Evolutionary conservation across 2,797 vertebrate genomes (phyloP), one percentile per base, ranked within the genome.

Genomic region (Triplophysa bombifrons): DNA sequence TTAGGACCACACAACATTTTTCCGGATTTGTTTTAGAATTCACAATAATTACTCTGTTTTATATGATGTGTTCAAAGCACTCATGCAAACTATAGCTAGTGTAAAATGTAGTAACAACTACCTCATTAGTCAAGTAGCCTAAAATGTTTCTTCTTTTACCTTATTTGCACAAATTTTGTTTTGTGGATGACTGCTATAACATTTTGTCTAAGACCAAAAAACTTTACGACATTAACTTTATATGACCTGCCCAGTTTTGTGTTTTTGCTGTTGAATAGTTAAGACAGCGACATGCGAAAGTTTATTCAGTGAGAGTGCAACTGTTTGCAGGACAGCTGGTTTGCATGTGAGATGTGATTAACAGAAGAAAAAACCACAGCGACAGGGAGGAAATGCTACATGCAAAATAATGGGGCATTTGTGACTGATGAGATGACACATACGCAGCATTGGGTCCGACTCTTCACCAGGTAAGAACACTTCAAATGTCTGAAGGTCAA

Each of bases 381-480:
- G 6, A 10, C 7, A 30, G 25, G 14, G 58, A 55, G 58, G 76
- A 78, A 78, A 65, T 64, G 20, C 2, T 64, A 27, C 68, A 78
- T 78, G 67, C 76, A 78, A 78, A 78, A 55, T 72, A 2, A n/a
- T 25, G 51, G n/a, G 10, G n/a, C n/a, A 10, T 51, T 22, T 63
- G 13, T 53, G 22, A 19, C 30, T 38, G 27, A 53, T 12, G n/a
- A 53, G 20, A 27, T 16, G 4, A 20, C 41, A 19, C 3, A 63
- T 27, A 6, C 22, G 4, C 53, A 30, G 17, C 46, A 14, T 22
- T 51, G 34, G 19, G 8, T 61, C 58, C 4, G 1, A 20, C 75
- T 69, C 44, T 38, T 77, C 44, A 27, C 0, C 76, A 78, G 76
- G 76, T 71, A 72, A 71, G 68, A 78, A 8, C 3, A 53, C 51